These are phyloP conservation scores for Halictus ligatus DNA, from an alignment of 2,888 invertebrate species.

Conservation along the genomic window DNA sequence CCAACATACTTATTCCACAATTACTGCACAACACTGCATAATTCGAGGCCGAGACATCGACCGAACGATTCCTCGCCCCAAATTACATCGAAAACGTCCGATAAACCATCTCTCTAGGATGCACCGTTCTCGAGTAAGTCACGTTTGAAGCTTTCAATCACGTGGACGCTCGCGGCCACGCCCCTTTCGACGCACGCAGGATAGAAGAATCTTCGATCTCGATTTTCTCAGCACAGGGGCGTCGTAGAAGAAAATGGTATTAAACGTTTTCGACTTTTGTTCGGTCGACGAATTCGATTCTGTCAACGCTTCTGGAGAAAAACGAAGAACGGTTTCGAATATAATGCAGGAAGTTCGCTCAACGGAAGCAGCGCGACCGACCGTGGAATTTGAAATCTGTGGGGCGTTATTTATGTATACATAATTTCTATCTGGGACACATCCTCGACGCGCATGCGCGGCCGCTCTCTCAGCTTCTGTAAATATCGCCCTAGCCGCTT, in stretches of 20 bases:
- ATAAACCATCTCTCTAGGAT: neutral
- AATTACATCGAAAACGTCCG: neutral
- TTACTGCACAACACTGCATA: too few relatives aligned
- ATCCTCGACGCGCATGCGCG: neutral
- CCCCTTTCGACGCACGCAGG: neutral
- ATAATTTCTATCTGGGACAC: constrained; percentile 36
- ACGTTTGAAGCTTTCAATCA: neutral
- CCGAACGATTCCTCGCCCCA: neutral
- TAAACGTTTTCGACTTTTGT: neutral
- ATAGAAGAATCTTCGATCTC: neutral
- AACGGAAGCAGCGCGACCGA: neutral
- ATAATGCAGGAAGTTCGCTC: neutral
- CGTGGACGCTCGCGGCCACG: neutral
- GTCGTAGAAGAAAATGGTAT: neutral
- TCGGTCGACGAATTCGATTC: neutral
- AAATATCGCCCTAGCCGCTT: constrained; percentile 55
- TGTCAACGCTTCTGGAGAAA: neutral
- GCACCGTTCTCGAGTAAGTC: neutral
- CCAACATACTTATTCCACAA: neutral
- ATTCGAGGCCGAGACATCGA: neutral
- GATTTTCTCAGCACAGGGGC: neutral
- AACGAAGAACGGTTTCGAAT: neutral
- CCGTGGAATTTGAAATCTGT: neutral
- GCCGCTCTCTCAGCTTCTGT: constrained; percentile 40
- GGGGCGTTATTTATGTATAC: neutral